Percentiles rank a stretch among this genome's conserved stretches.
phyloP scores from a whole-genome alignment of 2,113 vertebrate species.

The Apodemus speciosus region DNA sequence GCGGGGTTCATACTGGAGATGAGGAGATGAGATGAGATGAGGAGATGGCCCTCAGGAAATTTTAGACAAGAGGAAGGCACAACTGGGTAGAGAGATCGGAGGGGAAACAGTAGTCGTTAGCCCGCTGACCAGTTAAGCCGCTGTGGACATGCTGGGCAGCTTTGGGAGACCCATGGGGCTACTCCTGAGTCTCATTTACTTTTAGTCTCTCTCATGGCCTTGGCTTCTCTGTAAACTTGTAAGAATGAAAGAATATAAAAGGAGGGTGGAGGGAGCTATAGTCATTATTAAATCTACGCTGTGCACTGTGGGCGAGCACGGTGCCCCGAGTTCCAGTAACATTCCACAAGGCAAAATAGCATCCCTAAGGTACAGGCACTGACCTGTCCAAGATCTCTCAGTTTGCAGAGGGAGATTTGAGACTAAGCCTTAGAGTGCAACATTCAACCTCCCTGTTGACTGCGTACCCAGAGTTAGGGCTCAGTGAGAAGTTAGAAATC shows the following conservation, averaged over 20 bases:
- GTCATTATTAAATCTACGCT: not conserved
- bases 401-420: not conserved
- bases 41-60: not conserved
- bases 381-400: not conserved
- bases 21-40: not conserved
- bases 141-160: not conserved
- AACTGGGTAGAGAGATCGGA: not conserved
- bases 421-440: not conserved
- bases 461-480: not conserved
- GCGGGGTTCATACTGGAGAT: not conserved
- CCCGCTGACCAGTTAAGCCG: not conserved
- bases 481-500: not conserved
- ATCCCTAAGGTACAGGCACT: accelerated
- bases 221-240: not conserved
- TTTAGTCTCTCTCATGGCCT: not conserved
- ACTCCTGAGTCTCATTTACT: accelerated
- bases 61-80: not conserved
- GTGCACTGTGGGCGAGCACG: not conserved
- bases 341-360: not conserved
- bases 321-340: accelerated
- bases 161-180: not conserved
- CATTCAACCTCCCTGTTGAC: not conserved
- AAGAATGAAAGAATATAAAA: slow-evolving; percentile 13
- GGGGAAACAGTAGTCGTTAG: not conserved
- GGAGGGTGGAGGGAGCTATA: accelerated